Evolutionary conservation across 2,797 vertebrate species (phyloP).

Genomic region (Halcyon badia): DNA sequence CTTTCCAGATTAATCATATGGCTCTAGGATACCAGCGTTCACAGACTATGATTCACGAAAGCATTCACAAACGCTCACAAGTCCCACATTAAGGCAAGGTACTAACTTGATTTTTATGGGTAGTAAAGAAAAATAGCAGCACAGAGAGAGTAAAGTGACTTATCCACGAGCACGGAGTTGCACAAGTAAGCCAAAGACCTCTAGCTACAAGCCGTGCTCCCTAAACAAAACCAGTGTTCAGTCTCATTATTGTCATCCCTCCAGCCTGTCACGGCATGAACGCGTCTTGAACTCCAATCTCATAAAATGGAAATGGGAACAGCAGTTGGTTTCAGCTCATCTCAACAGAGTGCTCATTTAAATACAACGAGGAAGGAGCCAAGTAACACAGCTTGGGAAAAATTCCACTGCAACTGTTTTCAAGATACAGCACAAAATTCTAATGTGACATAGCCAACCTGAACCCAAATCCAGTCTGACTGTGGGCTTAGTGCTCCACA

Average conservation of each 20-base stretch:
- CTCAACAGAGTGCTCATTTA: background rate
- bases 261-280: background rate
- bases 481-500: background rate
- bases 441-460: background rate
- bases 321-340: background rate
- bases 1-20: background rate
- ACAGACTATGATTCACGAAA: conserved; percentile 41
- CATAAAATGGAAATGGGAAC: background rate
- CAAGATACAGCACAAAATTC: background rate
- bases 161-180: background rate
- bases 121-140: background rate
- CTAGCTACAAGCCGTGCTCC: background rate
- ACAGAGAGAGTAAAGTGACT: background rate
- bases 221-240: background rate
- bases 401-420: background rate
- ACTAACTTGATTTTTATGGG: conserved; percentile 40
- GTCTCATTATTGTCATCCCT: background rate
- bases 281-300: background rate
- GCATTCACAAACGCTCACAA: background rate
- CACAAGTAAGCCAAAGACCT: background rate
- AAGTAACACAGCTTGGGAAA: background rate
- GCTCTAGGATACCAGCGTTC: background rate
- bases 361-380: background rate
- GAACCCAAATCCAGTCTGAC: background rate
- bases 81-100: background rate